Evolutionary conservation across 1,140 invertebrate genomes (phyloP), one percentile per base, ranked within the genome.

Genomic region (Himalopsyche phryganea): DNA sequence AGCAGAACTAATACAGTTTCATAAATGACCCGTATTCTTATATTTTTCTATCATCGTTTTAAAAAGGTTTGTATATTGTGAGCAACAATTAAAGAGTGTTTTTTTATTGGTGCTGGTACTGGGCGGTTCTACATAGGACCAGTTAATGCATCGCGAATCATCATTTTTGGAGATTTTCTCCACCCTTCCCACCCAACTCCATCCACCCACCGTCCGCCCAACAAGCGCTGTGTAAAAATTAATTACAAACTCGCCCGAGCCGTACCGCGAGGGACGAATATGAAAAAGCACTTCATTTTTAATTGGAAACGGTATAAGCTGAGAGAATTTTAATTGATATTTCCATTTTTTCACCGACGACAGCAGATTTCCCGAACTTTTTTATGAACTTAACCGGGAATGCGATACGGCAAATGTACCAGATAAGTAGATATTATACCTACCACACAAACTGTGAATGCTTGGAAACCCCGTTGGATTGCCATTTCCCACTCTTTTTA

Each of bases 241-340:
- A 61, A 61, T 61, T 61, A 61, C 60, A 52, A 61, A 49, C 60
- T 48, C 51, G 41, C 35, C 20, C 42, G 47, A 42, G 5, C 19
- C 32, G 32, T 11, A 15, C 48, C 48, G 14, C 46, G 48, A 40
- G 48, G 60, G 50, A 58, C 53, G 60, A 58, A 61, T 57, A 61
- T 61, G 60, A 61, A 61, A 61, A 53, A 51, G 60, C 54, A 61
- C 60, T 61, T 53, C 60, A 61, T 61, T 61, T 61, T 61, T 61
- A 61, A 61, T 61, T 61, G 60, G 60, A 61, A 61, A 61, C 60
- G 60, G 53, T 61, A 61, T 61, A 61, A 61, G 60, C 60, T 58
- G 54, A 57, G 60, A 61, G 60, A 61, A 61, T 61, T 61, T 61
- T 61, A 61, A 61, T 61, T 61, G 60, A 61, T 61, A 61, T 61